Conservation (phyloP, 2,888 invertebrate genomes). For the Seladonia tumulorum region DNA sequence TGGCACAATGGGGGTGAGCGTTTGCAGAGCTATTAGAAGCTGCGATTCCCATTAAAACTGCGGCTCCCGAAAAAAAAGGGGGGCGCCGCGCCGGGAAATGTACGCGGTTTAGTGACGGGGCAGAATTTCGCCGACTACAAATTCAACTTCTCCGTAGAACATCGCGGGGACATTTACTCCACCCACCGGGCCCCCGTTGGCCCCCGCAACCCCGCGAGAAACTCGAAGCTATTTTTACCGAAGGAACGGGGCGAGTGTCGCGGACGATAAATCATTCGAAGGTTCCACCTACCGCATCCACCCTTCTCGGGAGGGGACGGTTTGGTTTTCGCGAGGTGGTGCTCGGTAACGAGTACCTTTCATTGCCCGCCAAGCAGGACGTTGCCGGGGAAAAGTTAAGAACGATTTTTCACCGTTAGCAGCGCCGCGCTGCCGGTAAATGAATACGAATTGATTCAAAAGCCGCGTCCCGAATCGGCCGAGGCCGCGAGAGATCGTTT, state of each 20-base stretch:
- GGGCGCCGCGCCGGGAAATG: constrained; percentile 37
- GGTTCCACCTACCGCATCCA: constrained; percentile 67
- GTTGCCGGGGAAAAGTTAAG: constrained; percentile 60
- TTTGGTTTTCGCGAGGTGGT: constrained; percentile 54
- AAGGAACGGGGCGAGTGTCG: constrained; percentile 65
- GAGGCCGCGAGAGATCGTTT: constrained; percentile 39
- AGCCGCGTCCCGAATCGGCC: constrained; percentile 65
- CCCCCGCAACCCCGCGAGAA: constrained; percentile 45
- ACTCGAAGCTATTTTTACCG: constrained; percentile 65
- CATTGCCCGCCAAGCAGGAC: constrained; percentile 61
- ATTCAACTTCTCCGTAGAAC: constrained; percentile 54
- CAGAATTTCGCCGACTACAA: constrained; percentile 52
- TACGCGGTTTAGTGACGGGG: constrained; percentile 50
- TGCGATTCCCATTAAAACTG: constrained; percentile 22
- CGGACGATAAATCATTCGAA: constrained; percentile 71
- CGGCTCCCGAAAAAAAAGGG: constrained; percentile 10
- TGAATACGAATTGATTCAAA: constrained; percentile 79
- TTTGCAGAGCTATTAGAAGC: neutral
- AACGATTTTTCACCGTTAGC: constrained; percentile 77
- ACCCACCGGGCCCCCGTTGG: constrained; percentile 16
- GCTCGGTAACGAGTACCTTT: constrained; percentile 70
- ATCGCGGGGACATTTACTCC: constrained; percentile 45
- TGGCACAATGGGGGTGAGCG: neutral
- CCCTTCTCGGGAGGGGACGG: constrained; percentile 58
- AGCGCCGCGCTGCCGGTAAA: constrained; percentile 67